A percentile compares a stretch with the other conserved stretches of the same genome.
These are phyloP conservation scores for Hippolais icterina DNA, from an alignment of 2,113 vertebrate genomes.

Conservation along the genomic window DNA sequence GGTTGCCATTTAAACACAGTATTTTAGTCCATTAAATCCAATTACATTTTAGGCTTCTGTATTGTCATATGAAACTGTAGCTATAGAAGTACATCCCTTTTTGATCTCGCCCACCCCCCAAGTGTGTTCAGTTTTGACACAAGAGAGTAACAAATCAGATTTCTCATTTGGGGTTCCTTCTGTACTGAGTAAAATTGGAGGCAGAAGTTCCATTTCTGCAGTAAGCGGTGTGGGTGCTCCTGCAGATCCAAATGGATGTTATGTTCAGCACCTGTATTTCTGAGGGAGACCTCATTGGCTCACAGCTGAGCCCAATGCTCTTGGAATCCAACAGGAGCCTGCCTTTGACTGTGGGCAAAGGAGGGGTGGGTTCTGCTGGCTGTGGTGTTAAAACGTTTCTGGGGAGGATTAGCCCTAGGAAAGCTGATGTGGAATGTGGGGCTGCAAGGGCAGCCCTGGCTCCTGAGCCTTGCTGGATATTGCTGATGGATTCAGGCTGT, in stretches of 20 bases:
- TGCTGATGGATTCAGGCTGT: not conserved
- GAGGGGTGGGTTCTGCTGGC: not conserved
- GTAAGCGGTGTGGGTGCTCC: not conserved
- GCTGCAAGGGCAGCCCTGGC: not conserved
- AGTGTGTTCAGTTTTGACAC: not conserved
- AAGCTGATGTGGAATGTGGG: not conserved
- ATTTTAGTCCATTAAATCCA: not conserved
- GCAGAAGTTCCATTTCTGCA: not conserved
- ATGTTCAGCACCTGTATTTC: accelerated
- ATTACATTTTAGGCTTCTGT: not conserved
- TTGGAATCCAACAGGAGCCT: not conserved
- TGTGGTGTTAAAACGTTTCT: too few species aligned
- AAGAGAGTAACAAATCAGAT: not conserved
- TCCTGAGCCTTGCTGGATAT: not conserved
- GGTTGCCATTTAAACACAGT: not conserved
- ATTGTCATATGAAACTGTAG: not conserved
- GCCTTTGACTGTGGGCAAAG: not conserved
- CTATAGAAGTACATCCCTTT: not conserved
- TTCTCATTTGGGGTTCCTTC: not conserved
- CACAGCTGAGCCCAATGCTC: not conserved
- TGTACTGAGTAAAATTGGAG: not conserved
- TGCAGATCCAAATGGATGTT: not conserved
- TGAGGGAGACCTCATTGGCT: not conserved
- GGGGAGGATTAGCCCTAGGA: not conserved
- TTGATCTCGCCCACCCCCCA: not conserved